A percentile compares a stretch with the other conserved stretches of the same genome.
Evolutionary conservation across 2,797 vertebrate species (phyloP).

Genomic region (Enteromius afrohamiltoni): DNA sequence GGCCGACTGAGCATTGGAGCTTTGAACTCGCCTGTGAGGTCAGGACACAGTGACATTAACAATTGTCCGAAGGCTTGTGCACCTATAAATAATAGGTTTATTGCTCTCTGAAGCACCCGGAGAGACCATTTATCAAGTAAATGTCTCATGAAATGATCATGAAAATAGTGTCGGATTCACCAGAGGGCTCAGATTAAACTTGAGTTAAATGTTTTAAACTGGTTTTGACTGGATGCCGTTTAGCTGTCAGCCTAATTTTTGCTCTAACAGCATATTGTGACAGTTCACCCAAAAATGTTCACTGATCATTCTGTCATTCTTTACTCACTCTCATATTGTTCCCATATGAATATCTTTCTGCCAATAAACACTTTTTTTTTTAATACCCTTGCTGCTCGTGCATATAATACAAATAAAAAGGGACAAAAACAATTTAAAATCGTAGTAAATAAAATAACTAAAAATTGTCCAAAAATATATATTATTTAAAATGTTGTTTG

Average conservation of each 20-base stretch:
- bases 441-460: not conserved
- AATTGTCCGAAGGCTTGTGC: slow-evolving; percentile 32
- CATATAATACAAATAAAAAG: not conserved
- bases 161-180: slow-evolving; percentile 34
- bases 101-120: slow-evolving; percentile 6
- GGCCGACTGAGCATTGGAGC: slow-evolving; percentile 14
- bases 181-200: slow-evolving; percentile 13
- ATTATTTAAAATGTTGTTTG: not conserved
- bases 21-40: slow-evolving; percentile 30
- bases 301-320: not conserved
- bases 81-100: slow-evolving; percentile 48
- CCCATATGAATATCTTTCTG: not conserved
- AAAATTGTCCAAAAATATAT: not conserved
- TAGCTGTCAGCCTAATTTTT: not conserved
- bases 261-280: not conserved
- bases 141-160: slow-evolving; percentile 48
- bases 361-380: not conserved
- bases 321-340: not conserved
- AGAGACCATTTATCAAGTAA: slow-evolving; percentile 34
- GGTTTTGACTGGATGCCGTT: slow-evolving; percentile 10
- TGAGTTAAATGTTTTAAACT: slow-evolving; percentile 10
- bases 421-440: not conserved
- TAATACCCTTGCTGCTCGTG: not conserved
- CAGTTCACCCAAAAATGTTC: not conserved
- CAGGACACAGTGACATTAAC: slow-evolving; percentile 38